A percentile compares a stretch with the other conserved stretches of the same genome.
Conservation (phyloP, 2,113 vertebrate species). For the Melanostigma gelatinosum region DNA sequence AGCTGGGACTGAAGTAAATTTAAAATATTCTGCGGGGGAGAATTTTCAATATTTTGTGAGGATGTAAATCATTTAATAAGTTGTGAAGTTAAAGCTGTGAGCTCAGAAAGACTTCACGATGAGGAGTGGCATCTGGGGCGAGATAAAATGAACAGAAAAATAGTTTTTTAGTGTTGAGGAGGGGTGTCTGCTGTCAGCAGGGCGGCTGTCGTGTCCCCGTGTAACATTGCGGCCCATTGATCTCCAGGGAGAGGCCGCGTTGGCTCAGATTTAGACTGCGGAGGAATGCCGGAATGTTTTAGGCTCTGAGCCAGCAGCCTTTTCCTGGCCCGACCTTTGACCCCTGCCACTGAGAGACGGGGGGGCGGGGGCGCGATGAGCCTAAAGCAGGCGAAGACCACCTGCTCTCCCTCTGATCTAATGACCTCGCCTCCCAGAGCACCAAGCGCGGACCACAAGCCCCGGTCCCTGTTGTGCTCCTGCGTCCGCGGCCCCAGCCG, state of each 20-base stretch:
- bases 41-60: slow-evolving; percentile 39
- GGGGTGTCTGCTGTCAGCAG: slow-evolving; percentile 28
- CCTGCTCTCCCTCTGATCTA: slow-evolving; percentile 73
- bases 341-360: slow-evolving; percentile 46
- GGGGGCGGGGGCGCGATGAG: neutral
- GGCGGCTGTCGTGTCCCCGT: slow-evolving; percentile 18
- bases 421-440: slow-evolving; percentile 51
- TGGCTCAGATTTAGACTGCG: slow-evolving; percentile 66
- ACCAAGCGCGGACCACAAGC: slow-evolving; percentile 4
- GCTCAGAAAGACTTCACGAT: slow-evolving; percentile 30
- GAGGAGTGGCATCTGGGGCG: slow-evolving; percentile 20
- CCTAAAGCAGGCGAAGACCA: slow-evolving; percentile 61
- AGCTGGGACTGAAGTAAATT: slow-evolving; percentile 37
- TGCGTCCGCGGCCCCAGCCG: neutral
- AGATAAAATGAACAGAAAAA: slow-evolving; percentile 13
- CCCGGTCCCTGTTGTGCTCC: neutral
- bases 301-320: slow-evolving; percentile 61
- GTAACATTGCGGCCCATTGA: slow-evolving; percentile 68
- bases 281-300: slow-evolving; percentile 77
- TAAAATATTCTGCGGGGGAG: slow-evolving; percentile 23
- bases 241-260: slow-evolving; percentile 58
- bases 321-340: slow-evolving; percentile 72
- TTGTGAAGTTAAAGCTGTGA: slow-evolving; percentile 27
- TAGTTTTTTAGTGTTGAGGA: neutral
- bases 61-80: slow-evolving; percentile 46